These are phyloP conservation scores for Cheilosia soror DNA, from an alignment of 2,888 invertebrate species.

Conservation along the genomic window DNA sequence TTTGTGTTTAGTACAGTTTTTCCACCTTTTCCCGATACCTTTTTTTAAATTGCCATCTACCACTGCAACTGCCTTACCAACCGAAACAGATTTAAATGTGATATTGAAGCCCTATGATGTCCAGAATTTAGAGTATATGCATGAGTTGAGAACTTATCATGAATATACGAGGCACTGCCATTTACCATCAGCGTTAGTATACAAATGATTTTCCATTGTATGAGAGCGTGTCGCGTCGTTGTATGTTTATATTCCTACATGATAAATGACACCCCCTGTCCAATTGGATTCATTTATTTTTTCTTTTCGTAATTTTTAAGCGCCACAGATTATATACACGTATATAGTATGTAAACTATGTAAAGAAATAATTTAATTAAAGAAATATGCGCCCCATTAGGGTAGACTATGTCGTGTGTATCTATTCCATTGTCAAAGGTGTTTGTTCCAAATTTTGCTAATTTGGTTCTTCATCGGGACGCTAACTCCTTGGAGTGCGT, in stretches of 20 bases:
- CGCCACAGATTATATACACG: constrained; percentile 59
- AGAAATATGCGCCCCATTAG: constrained; percentile 59
- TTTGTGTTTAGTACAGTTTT: too few relatives aligned
- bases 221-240: background rate
- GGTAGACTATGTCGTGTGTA: background rate
- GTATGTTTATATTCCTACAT: constrained; percentile 4
- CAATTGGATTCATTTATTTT: constrained; percentile 54
- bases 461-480: constrained; percentile 6
- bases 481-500: background rate
- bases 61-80: constrained; percentile 40
- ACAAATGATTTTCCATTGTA: constrained; percentile 29
- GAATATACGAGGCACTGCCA: constrained; percentile 13
- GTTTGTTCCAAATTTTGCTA: constrained; percentile 16
- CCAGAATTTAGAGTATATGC: constrained; percentile 55
- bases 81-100: constrained; percentile 74
- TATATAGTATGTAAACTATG: constrained; percentile 27
- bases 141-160: constrained; percentile 27
- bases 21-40: too few relatives aligned
- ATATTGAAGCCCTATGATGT: constrained; percentile 75
- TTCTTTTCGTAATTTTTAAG: constrained; percentile 42
- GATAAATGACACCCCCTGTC: constrained; percentile 51
- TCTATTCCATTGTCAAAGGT: constrained; percentile 25
- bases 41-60: background rate
- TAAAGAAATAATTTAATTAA: constrained; percentile 67
- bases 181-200: background rate